phyloP scores from a whole-genome alignment of 2,113 vertebrate genomes.

The Athene cunicularia region DNA sequence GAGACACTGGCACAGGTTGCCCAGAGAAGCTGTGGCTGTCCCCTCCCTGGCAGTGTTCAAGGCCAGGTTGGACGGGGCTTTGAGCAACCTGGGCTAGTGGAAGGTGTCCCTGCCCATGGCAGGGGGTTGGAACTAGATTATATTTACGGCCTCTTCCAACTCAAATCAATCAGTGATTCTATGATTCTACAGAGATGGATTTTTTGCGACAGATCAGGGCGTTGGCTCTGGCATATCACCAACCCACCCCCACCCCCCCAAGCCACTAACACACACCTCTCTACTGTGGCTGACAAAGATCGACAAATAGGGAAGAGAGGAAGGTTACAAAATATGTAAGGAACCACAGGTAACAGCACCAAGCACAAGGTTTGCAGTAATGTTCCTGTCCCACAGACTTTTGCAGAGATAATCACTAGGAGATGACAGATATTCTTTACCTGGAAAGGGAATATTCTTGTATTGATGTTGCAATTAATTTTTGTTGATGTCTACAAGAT shows the following conservation, averaged over 20 bases:
- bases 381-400: neutral
- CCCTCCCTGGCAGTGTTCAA: too few relatives aligned
- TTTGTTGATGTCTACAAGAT: neutral
- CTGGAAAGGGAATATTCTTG: neutral
- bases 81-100: too few relatives aligned
- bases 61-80: too few relatives aligned
- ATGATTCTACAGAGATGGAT: neutral
- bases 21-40: too few relatives aligned
- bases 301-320: neutral
- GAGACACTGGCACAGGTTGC: too few relatives aligned
- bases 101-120: too few relatives aligned
- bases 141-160: too few relatives aligned
- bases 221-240: neutral
- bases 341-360: neutral
- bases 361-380: neutral
- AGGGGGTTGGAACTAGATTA: too few relatives aligned
- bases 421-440: neutral
- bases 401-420: neutral
- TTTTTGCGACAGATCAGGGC: neutral
- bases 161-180: too few relatives aligned
- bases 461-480: neutral
- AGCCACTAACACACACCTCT: neutral
- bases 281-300: neutral
- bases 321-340: neutral
- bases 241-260: too few relatives aligned